Evolutionary conservation across 2,113 vertebrate species (phyloP).

Genomic region (Xiphophorus couchianus): DNA sequence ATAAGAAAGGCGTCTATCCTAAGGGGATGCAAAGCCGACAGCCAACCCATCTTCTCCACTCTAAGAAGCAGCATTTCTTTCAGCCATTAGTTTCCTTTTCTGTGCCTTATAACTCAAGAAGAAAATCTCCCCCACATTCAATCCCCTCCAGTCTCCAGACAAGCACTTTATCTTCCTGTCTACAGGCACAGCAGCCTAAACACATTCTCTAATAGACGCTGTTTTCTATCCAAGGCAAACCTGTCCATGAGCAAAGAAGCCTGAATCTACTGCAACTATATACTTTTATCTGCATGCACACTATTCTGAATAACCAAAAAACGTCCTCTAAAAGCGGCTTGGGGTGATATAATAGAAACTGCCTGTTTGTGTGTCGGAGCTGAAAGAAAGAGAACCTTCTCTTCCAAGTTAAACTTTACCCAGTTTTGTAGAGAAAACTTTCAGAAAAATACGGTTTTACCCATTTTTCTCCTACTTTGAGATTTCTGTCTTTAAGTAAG

Average conservation of each 20-base stretch:
- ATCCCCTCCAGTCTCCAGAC: conserved; percentile 46
- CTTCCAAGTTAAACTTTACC: conserved; percentile 15
- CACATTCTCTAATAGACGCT: conserved; percentile 52
- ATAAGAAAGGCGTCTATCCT: conserved; percentile 15
- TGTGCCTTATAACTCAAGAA: conserved; percentile 50
- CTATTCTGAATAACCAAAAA: neutral
- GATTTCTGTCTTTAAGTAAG: neutral
- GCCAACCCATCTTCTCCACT: conserved; percentile 35
- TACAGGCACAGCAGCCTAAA: conserved; percentile 57
- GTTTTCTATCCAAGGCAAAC: conserved; percentile 36
- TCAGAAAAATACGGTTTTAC: neutral
- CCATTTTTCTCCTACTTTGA: neutral
- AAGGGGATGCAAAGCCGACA: conserved; percentile 28
- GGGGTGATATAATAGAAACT: conserved; percentile 7
- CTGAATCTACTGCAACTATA: conserved; percentile 35
- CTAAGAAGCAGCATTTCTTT: conserved; percentile 14
- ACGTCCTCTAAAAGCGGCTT: conserved; percentile 8
- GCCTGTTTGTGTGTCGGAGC: conserved; percentile 11
- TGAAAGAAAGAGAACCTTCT: neutral
- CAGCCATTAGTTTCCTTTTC: conserved; percentile 41
- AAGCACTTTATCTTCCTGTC: conserved; percentile 64
- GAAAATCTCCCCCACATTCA: conserved; percentile 55
- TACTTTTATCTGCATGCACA: conserved; percentile 33
- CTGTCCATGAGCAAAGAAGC: conserved; percentile 44
- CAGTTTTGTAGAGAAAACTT: conserved; percentile 2